Percentiles rank a stretch among this genome's conserved stretches.
Evolutionary conservation across 2,797 vertebrate genomes (phyloP).

Genomic region (Bothrops alternatus): DNA sequence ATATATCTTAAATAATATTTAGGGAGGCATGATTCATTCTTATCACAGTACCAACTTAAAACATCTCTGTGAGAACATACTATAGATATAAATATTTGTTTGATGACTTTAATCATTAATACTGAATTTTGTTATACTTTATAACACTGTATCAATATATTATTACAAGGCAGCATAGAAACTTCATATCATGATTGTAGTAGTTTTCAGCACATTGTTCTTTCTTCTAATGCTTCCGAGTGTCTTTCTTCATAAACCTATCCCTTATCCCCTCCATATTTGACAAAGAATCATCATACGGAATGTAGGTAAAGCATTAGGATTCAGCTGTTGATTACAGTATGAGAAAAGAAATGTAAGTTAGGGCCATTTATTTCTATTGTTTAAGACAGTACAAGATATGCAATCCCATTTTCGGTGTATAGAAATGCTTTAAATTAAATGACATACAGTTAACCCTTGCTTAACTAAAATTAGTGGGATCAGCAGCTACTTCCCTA

Average conservation of each 20-base stretch:
- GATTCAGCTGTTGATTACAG: background rate
- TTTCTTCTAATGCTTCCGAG: background rate
- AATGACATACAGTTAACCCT: background rate
- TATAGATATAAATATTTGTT: background rate
- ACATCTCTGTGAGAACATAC: fast-evolving
- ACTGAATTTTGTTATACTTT: background rate
- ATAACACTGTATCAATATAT: background rate
- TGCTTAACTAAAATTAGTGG: background rate
- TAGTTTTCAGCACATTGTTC: background rate
- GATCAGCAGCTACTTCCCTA: background rate
- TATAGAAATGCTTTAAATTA: background rate
- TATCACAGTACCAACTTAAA: background rate
- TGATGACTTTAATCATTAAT: background rate
- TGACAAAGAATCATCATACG: conserved; percentile 9
- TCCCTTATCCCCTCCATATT: background rate
- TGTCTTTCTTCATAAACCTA: background rate
- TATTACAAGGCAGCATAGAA: background rate
- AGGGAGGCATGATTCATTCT: conserved; percentile 23
- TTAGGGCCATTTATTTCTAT: background rate
- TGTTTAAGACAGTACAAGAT: background rate
- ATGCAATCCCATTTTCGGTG: background rate
- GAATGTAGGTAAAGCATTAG: background rate
- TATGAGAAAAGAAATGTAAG: conserved; percentile 10
- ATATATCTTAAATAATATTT: conserved; percentile 15
- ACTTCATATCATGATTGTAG: background rate